Conservation (phyloP, 2,888 invertebrate species). For the Melieria omissa region DNA sequence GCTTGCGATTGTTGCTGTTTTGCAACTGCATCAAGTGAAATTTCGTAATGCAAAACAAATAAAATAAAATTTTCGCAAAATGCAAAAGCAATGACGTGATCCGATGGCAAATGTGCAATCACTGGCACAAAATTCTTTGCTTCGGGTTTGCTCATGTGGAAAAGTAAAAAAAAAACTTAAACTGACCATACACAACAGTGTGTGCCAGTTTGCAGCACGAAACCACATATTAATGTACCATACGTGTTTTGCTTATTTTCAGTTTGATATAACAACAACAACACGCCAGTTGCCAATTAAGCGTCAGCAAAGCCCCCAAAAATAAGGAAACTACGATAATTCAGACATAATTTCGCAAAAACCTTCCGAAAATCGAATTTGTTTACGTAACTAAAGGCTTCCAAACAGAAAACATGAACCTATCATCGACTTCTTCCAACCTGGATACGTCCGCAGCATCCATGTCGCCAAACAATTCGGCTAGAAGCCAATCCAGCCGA, state of each 20-base stretch:
- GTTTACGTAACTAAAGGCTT: slow-evolving; percentile 45
- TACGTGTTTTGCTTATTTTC: background rate
- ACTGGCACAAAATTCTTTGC: too few relatives aligned
- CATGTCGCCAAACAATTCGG: slow-evolving; percentile 24
- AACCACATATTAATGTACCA: too few relatives aligned
- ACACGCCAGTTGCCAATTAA: too few relatives aligned
- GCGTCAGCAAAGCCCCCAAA: too few relatives aligned
- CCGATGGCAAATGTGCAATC: too few relatives aligned
- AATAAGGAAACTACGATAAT: too few relatives aligned
- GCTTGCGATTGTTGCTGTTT: background rate
- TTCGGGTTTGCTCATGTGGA: too few relatives aligned
- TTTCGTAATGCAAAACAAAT: background rate
- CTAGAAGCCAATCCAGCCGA: slow-evolving; percentile 5
- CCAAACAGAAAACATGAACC: slow-evolving; percentile 44
- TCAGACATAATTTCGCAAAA: background rate
- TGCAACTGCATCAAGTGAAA: background rate
- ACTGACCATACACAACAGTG: too few relatives aligned
- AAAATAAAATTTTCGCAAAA: background rate
- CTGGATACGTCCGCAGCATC: slow-evolving; percentile 46
- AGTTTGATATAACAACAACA: background rate
- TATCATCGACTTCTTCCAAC: slow-evolving; percentile 44
- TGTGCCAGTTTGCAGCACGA: too few relatives aligned
- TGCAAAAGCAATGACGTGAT: background rate
- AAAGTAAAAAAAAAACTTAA: too few relatives aligned
- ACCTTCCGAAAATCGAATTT: slow-evolving; percentile 46